Conservation (phyloP, 2,797 vertebrate genomes). For the Poeciliopsis paucimaculata region DNA sequence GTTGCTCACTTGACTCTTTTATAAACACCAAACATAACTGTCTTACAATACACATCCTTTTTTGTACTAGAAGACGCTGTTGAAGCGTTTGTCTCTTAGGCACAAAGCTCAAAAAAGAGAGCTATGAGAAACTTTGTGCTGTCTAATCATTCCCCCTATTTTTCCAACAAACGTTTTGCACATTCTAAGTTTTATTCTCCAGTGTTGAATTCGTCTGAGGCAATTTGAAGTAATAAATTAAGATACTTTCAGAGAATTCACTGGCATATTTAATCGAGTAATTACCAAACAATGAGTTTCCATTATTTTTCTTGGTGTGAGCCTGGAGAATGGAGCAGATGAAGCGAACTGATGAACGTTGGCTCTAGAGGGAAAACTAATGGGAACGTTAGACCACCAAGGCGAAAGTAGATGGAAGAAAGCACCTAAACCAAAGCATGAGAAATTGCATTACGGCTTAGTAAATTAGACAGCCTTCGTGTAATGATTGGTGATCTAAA, state of each 20-base stretch:
- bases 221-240: conserved; percentile 1
- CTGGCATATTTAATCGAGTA: neutral
- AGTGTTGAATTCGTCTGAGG: neutral
- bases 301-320: conserved; percentile 2
- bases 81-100: neutral
- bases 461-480: conserved; percentile 25
- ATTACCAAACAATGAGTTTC: conserved; percentile 17
- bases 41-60: neutral
- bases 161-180: neutral
- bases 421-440: conserved; percentile 14
- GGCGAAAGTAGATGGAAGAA: conserved; percentile 9
- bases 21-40: neutral
- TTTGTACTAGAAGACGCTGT: neutral
- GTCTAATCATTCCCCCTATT: neutral
- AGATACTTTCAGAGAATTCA: neutral
- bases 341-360: conserved; percentile 17
- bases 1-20: neutral
- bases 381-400: conserved; percentile 5
- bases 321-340: conserved; percentile 17
- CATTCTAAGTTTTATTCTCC: neutral
- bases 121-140: neutral
- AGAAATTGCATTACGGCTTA: conserved; percentile 12
- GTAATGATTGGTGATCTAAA: conserved; percentile 16
- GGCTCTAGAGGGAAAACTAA: conserved; percentile 8
- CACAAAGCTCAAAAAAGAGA: neutral